phyloP scores from a whole-genome alignment of 2,113 vertebrate species.

The Oostethus manadensis region DNA sequence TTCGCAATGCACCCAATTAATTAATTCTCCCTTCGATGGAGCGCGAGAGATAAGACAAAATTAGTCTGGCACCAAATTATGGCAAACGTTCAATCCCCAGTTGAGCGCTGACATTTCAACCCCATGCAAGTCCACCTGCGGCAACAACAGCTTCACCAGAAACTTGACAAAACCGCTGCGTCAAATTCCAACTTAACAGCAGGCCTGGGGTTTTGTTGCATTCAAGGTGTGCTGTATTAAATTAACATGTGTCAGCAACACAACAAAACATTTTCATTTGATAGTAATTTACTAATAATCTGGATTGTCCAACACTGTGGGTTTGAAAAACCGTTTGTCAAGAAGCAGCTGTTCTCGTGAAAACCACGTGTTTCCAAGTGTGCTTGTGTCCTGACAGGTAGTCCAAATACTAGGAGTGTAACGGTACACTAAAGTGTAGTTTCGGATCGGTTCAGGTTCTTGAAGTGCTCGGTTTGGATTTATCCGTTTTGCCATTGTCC shows the following conservation, averaged over 20 bases:
- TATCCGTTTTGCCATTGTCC: too few relatives aligned
- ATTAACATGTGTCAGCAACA: constrained; percentile 6
- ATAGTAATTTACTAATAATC: constrained; percentile 22
- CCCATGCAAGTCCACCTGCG: constrained; percentile 19
- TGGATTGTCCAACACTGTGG: constrained; percentile 11
- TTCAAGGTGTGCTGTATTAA: constrained; percentile 15
- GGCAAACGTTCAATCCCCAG: constrained; percentile 41
- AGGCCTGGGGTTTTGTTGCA: constrained; percentile 1
- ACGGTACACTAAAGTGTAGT: too few relatives aligned
- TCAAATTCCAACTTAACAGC: constrained; percentile 13
- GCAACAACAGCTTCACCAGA: constrained; percentile 1
- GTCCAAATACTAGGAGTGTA: too few relatives aligned
- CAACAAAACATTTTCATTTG: constrained; percentile 24
- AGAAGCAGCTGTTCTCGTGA: constrained; percentile 4
- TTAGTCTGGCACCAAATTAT: constrained; percentile 37
- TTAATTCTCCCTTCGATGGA: constrained; percentile 42
- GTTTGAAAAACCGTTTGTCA: constrained; percentile 3
- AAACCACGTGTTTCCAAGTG: neutral
- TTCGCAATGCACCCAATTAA: constrained; percentile 49
- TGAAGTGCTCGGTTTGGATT: too few relatives aligned
- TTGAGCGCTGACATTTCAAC: constrained; percentile 23
- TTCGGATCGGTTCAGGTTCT: too few relatives aligned
- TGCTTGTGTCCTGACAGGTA: constrained; percentile 18
- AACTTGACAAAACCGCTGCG: constrained; percentile 35
- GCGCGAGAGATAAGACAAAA: constrained; percentile 50